Conservation (phyloP, 2,888 invertebrate species). For the Mythimna vitellina region DNA sequence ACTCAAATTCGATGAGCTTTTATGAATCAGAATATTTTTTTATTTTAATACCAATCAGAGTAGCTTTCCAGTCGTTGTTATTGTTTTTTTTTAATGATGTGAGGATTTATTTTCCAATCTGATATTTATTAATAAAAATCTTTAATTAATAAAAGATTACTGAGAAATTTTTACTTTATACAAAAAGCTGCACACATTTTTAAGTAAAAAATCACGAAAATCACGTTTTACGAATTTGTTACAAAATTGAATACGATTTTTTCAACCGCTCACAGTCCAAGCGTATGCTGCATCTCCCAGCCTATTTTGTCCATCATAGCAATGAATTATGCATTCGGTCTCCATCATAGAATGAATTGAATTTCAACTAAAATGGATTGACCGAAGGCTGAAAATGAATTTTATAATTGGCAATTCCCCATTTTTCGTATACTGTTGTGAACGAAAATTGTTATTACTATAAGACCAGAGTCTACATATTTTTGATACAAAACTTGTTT, state of each 20-base stretch:
- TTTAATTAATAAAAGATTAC: too few species aligned
- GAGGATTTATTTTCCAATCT: too few species aligned
- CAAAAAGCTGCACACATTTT: neutral
- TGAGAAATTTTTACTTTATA: too few species aligned
- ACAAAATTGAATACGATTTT: slow-evolving; percentile 3
- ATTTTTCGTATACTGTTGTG: neutral
- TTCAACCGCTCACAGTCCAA: neutral
- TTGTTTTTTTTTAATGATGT: neutral
- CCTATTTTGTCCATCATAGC: slow-evolving; percentile 37
- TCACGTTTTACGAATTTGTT: neutral
- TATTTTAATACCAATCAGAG: neutral
- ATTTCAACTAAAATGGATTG: slow-evolving; percentile 43
- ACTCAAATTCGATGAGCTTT: slow-evolving; percentile 34
- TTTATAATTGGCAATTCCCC: slow-evolving; percentile 25
- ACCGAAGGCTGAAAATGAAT: slow-evolving; percentile 12
- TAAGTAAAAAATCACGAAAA: neutral
- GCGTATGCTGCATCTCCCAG: slow-evolving; percentile 25
- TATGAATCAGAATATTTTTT: slow-evolving; percentile 9
- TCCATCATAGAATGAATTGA: slow-evolving; percentile 44
- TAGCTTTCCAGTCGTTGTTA: neutral
- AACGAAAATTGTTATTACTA: neutral
- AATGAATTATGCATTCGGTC: slow-evolving; percentile 51
- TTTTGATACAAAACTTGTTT: neutral
- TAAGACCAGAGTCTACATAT: neutral
- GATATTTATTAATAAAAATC: too few species aligned